These are phyloP conservation scores for Tringa solitaria DNA, from an alignment of 2,113 vertebrate species.

Conservation along the genomic window DNA sequence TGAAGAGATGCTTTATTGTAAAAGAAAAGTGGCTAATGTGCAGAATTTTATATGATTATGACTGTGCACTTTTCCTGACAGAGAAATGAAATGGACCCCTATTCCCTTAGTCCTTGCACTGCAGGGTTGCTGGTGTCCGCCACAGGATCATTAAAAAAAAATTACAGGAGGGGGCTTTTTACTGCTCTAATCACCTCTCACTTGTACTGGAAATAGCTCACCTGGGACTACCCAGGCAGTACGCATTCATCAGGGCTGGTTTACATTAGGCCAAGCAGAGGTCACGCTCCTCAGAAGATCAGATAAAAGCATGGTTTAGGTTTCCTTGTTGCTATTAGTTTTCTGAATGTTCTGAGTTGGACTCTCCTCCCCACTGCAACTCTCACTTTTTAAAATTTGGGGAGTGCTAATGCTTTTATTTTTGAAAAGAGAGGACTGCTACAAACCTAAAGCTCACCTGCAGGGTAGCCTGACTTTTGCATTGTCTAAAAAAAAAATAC, in stretches of 20 bases:
- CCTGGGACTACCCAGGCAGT: not conserved
- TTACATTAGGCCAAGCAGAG: not conserved
- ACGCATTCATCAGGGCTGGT: not conserved
- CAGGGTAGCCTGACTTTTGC: not conserved
- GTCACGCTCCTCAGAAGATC: not conserved
- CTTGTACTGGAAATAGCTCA: not conserved
- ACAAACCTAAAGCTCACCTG: not conserved
- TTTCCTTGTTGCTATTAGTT: not conserved
- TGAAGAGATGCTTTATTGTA: slow-evolving; percentile 35
- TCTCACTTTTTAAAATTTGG: not conserved
- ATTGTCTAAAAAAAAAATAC: not conserved
- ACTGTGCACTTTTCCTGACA: slow-evolving; percentile 30
- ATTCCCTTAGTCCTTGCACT: not conserved
- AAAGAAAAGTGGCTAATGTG: slow-evolving; percentile 34
- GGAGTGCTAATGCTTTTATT: not conserved
- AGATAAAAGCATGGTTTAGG: not conserved
- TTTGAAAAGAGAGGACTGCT: not conserved
- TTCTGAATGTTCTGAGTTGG: not conserved
- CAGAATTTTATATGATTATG: slow-evolving; percentile 28
- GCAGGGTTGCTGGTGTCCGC: not conserved
- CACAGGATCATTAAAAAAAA: not conserved
- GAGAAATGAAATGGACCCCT: not conserved
- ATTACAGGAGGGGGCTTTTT: not conserved
- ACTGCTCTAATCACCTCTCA: not conserved
- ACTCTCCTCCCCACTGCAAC: not conserved